Percentiles rank a stretch among this genome's conserved stretches.
phyloP scores from a whole-genome alignment of 2,113 vertebrate species.

The Trematocara marginatum region DNA sequence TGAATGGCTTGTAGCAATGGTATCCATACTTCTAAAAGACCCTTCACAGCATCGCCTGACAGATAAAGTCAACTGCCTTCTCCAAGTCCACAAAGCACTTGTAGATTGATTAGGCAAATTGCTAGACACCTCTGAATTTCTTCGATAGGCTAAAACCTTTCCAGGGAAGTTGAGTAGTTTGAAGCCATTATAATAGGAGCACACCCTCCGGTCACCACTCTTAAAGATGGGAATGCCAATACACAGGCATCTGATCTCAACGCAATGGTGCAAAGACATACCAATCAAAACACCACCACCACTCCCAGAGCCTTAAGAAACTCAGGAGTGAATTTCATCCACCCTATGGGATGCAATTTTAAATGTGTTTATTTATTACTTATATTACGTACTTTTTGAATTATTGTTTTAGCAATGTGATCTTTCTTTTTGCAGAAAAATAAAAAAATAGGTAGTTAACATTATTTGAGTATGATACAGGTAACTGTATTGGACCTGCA shows the following conservation, averaged over 20 bases:
- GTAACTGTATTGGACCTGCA: neutral
- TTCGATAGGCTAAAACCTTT: neutral
- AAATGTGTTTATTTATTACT: neutral
- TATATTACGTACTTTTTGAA: rapidly evolving
- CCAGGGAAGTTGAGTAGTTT: neutral
- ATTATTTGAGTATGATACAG: neutral
- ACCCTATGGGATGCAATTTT: neutral
- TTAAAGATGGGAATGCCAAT: neutral
- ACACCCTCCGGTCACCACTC: neutral
- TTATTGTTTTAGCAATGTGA: neutral
- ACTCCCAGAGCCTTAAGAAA: neutral
- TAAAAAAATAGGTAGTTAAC: neutral
- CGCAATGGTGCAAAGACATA: rapidly evolving
- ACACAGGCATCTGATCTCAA: neutral
- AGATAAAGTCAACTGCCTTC: neutral
- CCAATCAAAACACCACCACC: neutral
- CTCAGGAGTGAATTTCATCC: rapidly evolving
- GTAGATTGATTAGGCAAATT: neutral
- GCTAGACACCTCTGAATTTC: neutral
- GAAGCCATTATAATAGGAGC: neutral
- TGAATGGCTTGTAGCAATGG: neutral
- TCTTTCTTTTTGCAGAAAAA: neutral
- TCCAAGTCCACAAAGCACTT: neutral
- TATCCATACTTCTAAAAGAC: neutral
- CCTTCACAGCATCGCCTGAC: rapidly evolving